Evolutionary conservation across 53 echinoderm and acorn worm genomes (phyloP).

Genomic region (Holothuria leucospilota): DNA sequence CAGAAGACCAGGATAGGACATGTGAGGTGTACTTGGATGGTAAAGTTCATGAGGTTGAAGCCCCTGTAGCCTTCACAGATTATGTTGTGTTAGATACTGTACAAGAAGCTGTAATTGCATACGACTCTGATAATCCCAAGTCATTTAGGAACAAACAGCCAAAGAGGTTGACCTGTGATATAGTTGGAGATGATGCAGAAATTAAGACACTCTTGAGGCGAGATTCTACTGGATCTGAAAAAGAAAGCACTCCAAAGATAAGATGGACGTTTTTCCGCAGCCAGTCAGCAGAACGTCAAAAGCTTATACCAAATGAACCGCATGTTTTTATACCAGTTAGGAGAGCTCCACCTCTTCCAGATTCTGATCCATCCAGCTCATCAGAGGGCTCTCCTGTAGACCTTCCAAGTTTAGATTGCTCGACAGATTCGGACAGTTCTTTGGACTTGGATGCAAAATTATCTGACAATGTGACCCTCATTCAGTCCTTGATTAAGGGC

Average conservation of each 20-base stretch:
- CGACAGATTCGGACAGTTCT: slow-evolving; percentile 1
- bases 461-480: slow-evolving; percentile 5
- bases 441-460: slow-evolving; percentile 28
- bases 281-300: not conserved
- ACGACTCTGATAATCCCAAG: not conserved
- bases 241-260: not conserved
- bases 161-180: not conserved
- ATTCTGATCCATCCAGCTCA: slow-evolving; percentile 39
- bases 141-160: not conserved
- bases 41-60: slow-evolving; percentile 26
- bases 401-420: not conserved
- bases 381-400: slow-evolving; percentile 24
- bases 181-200: slow-evolving; percentile 31
- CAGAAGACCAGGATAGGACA: not conserved
- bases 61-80: slow-evolving; percentile 8
- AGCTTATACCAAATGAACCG: not conserved
- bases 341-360: slow-evolving; percentile 38
- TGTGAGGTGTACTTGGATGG: slow-evolving; percentile 20
- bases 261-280: slow-evolving; percentile 14
- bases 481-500: slow-evolving; percentile 19
- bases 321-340: slow-evolving; percentile 10
- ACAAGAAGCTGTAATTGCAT: slow-evolving; percentile 11
- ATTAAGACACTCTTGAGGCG: slow-evolving; percentile 14
- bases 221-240: not conserved
- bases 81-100: slow-evolving; percentile 37